Percentiles rank a stretch among this genome's conserved stretches.
These are phyloP conservation scores for Hoplias malabaricus DNA, from an alignment of 2,113 vertebrate genomes.

Conservation along the genomic window DNA sequence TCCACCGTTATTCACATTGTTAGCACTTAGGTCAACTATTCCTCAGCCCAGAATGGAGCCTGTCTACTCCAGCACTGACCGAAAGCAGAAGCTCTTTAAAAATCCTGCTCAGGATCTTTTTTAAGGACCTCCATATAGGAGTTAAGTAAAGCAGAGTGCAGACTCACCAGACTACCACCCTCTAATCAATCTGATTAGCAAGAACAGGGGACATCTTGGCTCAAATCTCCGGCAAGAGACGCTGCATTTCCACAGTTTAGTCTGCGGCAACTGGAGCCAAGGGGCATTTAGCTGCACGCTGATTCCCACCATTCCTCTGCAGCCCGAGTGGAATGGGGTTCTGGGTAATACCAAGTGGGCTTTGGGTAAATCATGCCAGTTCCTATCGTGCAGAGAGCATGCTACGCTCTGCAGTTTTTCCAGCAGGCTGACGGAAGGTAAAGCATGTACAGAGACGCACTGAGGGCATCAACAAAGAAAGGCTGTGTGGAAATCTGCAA, in stretches of 20 bases:
- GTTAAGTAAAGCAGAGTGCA: slow-evolving; percentile 17
- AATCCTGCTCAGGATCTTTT: slow-evolving; percentile 47
- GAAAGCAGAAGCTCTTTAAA: slow-evolving; percentile 67
- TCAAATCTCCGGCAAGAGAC: slow-evolving; percentile 64
- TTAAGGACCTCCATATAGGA: slow-evolving; percentile 39
- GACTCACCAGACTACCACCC: slow-evolving; percentile 64
- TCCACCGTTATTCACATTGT: too few relatives aligned
- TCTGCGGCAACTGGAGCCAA: slow-evolving; percentile 64
- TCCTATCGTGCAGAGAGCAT: slow-evolving; percentile 19
- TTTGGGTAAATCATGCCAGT: slow-evolving; percentile 25
- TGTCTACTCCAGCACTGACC: slow-evolving; percentile 50
- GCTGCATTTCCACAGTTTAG: slow-evolving; percentile 59
- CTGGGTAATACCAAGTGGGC: slow-evolving; percentile 24
- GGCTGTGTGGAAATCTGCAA: not conserved
- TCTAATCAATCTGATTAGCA: slow-evolving; percentile 75
- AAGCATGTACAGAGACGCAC: not conserved
- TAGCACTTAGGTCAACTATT: not conserved
- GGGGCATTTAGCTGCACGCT: slow-evolving; percentile 49
- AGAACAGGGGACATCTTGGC: slow-evolving; percentile 68
- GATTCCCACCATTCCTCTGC: slow-evolving; percentile 45
- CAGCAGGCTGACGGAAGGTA: not conserved
- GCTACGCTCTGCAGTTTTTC: slow-evolving; percentile 1
- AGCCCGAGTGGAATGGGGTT: slow-evolving; percentile 13
- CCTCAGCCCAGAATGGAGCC: not conserved
- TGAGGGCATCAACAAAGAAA: slow-evolving; percentile 12